Percentiles rank a stretch among this genome's conserved stretches.
Evolutionary conservation across 2,113 vertebrate species (phyloP).

Genomic region (Corythaixoides concolor): DNA sequence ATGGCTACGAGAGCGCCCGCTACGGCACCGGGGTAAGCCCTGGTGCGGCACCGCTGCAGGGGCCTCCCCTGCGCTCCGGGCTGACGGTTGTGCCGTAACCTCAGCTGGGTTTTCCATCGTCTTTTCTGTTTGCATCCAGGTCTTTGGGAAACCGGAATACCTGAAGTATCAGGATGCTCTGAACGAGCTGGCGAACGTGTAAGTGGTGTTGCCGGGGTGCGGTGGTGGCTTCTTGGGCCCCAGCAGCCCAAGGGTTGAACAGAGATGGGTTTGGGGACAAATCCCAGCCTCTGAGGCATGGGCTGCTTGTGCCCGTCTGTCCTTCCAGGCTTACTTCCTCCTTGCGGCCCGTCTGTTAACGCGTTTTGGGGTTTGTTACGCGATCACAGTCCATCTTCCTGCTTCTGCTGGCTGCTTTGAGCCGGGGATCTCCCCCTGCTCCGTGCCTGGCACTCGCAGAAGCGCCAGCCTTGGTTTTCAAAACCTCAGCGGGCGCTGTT

Average conservation of each 20-base stretch:
- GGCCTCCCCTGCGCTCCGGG: too few relatives aligned
- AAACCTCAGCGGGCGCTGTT: rapidly evolving
- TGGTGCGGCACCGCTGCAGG: too few relatives aligned
- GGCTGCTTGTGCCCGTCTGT: not conserved
- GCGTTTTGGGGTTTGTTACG: not conserved
- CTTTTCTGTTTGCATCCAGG: slow-evolving; percentile 38
- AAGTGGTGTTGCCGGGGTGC: slow-evolving; percentile 58
- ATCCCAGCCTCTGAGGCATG: not conserved
- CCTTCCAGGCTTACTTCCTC: not conserved
- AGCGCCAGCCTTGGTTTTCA: not conserved
- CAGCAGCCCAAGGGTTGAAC: not conserved
- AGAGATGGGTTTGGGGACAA: not conserved
- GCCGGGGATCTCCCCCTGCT: rapidly evolving
- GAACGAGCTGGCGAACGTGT: slow-evolving; percentile 85
- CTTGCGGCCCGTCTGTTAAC: not conserved
- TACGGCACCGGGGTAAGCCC: slow-evolving; percentile 86
- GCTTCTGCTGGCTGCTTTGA: rapidly evolving
- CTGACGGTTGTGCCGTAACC: rapidly evolving
- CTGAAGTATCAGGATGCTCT: slow-evolving; percentile 87
- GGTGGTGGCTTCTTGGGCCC: not conserved
- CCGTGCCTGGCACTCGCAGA: not conserved
- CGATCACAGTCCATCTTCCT: rapidly evolving
- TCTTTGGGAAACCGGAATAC: slow-evolving; percentile 87
- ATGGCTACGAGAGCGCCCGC: slow-evolving; percentile 89
- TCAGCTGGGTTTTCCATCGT: not conserved